Evolutionary conservation across 1,140 invertebrate species (phyloP), one percentile per base, ranked within the genome.

Genomic region (Trichonephila clavipes): DNA sequence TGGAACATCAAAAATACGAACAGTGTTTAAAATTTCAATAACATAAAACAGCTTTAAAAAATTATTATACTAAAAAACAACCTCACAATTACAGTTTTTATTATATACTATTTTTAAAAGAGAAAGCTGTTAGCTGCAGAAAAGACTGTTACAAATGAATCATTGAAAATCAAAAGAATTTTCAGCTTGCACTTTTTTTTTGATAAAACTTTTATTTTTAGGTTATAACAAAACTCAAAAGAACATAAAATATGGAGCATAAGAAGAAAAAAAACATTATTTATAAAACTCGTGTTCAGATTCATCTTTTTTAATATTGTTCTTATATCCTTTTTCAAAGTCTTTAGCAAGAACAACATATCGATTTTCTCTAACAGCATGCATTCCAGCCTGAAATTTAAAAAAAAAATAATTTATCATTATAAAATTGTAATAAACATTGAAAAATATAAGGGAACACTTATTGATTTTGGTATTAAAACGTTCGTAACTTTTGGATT

Each of bases 251-350:
- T 51, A 51, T 10, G 51, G 8, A 51, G 51, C 10, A 51, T 51
- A 51, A 10, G 51, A 8, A 16, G 44, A 51, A 51, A 51, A 62
- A 62, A 62, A 14, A 18, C 0, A 18, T 97, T 99, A 99, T 97
- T 99, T 99, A 96, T 99, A 99, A 96, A 99, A 99, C 96, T 99
- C 99, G 95, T 99, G 99, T 96, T 99, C 99, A 95, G 98, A 98
- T 96, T 99, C 99, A 96, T 99, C 99, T 95, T 99, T 99, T 96
- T 99, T 99, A 95, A 99, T 99, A 95, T 99, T 99, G 95, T 99
- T 99, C 95, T 99, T 99, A 96, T 99, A 99, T 51, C 98, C 98
- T 95, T 99, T 99, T 96, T 99, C 99, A 95, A 99, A 99, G 96
- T 99, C 99, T 96, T 99, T 99, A 3, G 98, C 98, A 61, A 99